phyloP scores from a whole-genome alignment of 1,140 invertebrate genomes.

The Eupristina koningsbergeri region DNA sequence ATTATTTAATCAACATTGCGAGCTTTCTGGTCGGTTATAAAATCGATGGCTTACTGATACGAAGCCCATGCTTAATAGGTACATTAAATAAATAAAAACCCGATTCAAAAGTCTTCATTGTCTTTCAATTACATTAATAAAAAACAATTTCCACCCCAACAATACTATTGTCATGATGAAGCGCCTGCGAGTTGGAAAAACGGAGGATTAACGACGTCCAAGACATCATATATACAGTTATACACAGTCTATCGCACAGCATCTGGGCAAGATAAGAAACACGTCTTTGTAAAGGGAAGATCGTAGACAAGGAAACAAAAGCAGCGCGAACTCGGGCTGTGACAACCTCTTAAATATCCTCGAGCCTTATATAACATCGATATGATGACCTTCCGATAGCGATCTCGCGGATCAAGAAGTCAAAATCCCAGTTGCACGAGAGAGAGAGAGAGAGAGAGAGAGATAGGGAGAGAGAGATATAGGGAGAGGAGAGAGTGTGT shows the following conservation, averaged over 20 bases:
- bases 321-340: neutral
- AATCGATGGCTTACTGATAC: neutral
- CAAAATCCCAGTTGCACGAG: constrained; percentile 51
- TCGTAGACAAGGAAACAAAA: constrained; percentile 29
- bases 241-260: neutral
- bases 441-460: neutral
- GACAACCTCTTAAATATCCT: constrained; percentile 4
- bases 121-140: constrained; percentile 23
- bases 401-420: constrained; percentile 48
- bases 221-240: constrained; percentile 33
- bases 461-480: too few relatives aligned
- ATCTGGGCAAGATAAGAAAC: constrained; percentile 25
- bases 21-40: neutral
- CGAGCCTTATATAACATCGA: constrained; percentile 49
- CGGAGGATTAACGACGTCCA: constrained; percentile 26
- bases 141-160: constrained; percentile 24
- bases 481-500: constrained; percentile 19
- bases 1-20: neutral
- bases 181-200: neutral
- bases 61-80: neutral
- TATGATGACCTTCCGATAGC: constrained; percentile 41
- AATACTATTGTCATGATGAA: constrained; percentile 1
- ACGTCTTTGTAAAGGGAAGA: constrained; percentile 29
- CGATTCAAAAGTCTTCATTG: neutral
- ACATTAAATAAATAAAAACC: neutral